Percentiles rank a stretch among this genome's conserved stretches.
Conservation (phyloP, 2,797 vertebrate genomes). For the Limnodromus scolopaceus region DNA sequence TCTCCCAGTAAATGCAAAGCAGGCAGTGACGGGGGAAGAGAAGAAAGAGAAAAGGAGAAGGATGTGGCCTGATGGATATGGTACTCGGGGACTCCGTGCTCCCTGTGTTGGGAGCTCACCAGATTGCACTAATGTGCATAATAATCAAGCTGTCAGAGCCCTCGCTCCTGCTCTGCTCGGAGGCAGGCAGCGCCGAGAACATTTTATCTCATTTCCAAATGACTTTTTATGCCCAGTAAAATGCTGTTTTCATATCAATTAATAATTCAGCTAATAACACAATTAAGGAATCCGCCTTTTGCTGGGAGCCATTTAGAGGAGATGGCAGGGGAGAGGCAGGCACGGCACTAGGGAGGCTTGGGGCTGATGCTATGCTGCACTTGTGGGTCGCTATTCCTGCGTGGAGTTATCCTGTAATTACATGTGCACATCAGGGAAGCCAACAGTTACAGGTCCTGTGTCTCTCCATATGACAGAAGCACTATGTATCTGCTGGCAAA, state of each 20-base stretch:
- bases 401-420: neutral
- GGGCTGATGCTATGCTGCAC: neutral
- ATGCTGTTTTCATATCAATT: slow-evolving; percentile 80
- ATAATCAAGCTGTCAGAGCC: slow-evolving; percentile 73
- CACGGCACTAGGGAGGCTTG: neutral
- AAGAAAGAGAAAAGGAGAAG: neutral
- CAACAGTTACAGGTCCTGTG: neutral
- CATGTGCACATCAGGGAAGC: neutral
- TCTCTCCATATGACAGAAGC: neutral
- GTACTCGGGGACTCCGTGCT: slow-evolving; percentile 23
- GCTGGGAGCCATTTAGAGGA: slow-evolving; percentile 60
- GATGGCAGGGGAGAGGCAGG: slow-evolving; percentile 20
- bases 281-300: slow-evolving; percentile 73
- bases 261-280: slow-evolving; percentile 79
- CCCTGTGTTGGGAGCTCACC: slow-evolving; percentile 45
- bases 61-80: slow-evolving; percentile 11
- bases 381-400: neutral
- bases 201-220: slow-evolving; percentile 78
- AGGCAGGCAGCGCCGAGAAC: slow-evolving; percentile 54
- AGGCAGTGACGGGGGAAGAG: neutral
- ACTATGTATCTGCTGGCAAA: neutral
- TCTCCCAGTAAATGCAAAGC: slow-evolving; percentile 53
- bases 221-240: slow-evolving; percentile 77
- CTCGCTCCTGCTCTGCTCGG: slow-evolving; percentile 29
- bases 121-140: slow-evolving; percentile 60